Percentiles rank a stretch among this genome's conserved stretches.
phyloP scores from a whole-genome alignment of 2,888 invertebrate species.

The Ornithoptera alexandrae region DNA sequence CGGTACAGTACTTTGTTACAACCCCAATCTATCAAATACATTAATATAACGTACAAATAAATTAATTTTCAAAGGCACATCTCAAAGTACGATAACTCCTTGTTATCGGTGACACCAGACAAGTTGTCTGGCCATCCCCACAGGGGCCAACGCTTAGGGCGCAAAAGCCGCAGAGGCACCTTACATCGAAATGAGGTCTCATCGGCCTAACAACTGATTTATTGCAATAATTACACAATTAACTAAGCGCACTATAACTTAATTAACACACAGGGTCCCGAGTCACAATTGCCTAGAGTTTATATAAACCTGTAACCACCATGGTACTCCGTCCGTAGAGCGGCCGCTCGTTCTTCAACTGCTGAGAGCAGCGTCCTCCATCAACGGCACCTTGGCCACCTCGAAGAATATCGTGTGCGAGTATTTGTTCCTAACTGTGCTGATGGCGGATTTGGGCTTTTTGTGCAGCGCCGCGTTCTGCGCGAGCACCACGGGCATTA shows the following conservation, averaged over 20 bases:
- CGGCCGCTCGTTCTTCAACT: constrained; percentile 58
- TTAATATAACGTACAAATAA: too few species aligned
- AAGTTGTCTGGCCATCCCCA: too few species aligned
- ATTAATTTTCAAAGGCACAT: too few species aligned
- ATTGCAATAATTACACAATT: constrained; percentile 21
- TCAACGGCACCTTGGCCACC: constrained; percentile 90
- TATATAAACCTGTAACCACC: constrained; percentile 51
- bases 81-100: too few species aligned
- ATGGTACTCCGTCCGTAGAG: constrained; percentile 54
- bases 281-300: constrained; percentile 2
- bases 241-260: not conserved
- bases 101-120: too few species aligned
- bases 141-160: too few species aligned
- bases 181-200: constrained; percentile 41
- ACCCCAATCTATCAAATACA: too few species aligned
- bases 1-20: too few species aligned
- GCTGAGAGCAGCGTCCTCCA: constrained; percentile 58
- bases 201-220: constrained; percentile 14
- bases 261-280: constrained; percentile 12
- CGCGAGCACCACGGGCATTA: constrained; percentile 84
- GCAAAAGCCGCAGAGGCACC: constrained; percentile 41
- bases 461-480: constrained; percentile 89
- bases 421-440: constrained; percentile 95
- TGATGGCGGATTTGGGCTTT: constrained; percentile 88
- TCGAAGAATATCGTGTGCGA: constrained; percentile 96